These are phyloP conservation scores for Esox lucius DNA, from an alignment of 2,797 vertebrate species.

Conservation along the genomic window DNA sequence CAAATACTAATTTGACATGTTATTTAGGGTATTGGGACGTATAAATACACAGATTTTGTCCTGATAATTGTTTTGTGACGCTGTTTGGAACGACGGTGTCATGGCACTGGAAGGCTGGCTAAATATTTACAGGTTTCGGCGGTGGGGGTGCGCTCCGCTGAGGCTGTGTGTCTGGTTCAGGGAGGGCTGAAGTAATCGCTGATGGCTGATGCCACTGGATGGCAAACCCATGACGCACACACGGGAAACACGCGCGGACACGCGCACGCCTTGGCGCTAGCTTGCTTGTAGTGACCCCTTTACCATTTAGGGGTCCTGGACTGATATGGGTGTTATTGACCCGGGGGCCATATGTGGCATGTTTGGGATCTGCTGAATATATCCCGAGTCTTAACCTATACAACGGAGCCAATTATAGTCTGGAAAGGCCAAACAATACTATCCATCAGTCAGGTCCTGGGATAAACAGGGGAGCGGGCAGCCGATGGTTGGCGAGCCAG, in stretches of 20 bases:
- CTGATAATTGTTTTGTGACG: conserved; percentile 73
- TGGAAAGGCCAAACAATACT: conserved; percentile 80
- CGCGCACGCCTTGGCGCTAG: neutral
- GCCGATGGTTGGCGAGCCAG: conserved; percentile 62
- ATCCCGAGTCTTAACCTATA: conserved; percentile 80
- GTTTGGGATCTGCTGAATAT: conserved; percentile 83
- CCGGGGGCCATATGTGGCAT: conserved; percentile 76
- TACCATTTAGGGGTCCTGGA: conserved; percentile 77
- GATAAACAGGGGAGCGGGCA: conserved; percentile 72
- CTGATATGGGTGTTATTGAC: conserved; percentile 80
- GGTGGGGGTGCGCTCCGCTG: conserved; percentile 56
- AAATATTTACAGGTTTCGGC: conserved; percentile 76
- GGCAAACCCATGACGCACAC: conserved; percentile 28
- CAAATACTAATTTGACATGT: conserved; percentile 63
- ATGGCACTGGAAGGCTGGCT: conserved; percentile 66
- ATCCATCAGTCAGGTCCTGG: conserved; percentile 77
- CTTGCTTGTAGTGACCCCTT: conserved; percentile 68
- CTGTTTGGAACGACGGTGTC: conserved; percentile 77
- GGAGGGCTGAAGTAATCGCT: conserved; percentile 55
- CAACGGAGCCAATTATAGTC: conserved; percentile 78
- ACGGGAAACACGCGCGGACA: neutral
- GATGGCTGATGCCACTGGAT: conserved; percentile 58
- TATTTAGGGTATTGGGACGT: conserved; percentile 40
- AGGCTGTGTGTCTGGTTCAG: conserved; percentile 59
- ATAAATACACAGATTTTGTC: conserved; percentile 68